phyloP scores from a whole-genome alignment of 2,797 vertebrate genomes.

The Gadopsis marmoratus region DNA sequence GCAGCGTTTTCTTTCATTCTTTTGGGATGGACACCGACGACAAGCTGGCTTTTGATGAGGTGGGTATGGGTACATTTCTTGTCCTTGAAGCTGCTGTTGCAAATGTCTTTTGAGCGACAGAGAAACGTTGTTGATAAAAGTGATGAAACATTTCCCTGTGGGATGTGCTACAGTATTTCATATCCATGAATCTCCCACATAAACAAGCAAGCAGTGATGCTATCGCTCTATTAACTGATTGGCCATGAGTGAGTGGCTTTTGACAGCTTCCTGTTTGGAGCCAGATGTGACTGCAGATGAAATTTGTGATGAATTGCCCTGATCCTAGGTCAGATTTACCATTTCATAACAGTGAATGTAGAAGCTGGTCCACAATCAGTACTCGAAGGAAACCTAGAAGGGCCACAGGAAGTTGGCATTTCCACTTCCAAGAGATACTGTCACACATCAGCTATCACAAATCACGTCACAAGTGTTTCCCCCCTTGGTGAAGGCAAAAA shows the following conservation, averaged over 20 bases:
- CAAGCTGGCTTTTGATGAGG: conserved; percentile 51
- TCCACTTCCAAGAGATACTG: conserved; percentile 24
- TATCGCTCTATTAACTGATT: conserved; percentile 39
- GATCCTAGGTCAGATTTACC: conserved; percentile 14
- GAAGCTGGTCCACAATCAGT: conserved; percentile 6
- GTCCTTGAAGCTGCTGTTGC: conserved; percentile 37
- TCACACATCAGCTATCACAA: conserved; percentile 39
- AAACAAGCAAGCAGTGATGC: conserved; percentile 37
- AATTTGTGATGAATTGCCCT: conserved; percentile 20
- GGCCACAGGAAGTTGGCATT: conserved; percentile 36
- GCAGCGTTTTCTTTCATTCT: conserved; percentile 21
- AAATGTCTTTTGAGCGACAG: conserved; percentile 23
- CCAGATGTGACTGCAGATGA: conserved; percentile 24
- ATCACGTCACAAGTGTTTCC: conserved; percentile 35
- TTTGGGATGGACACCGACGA: conserved; percentile 18
- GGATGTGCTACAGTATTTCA: conserved; percentile 23
- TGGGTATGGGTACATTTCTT: conserved; percentile 18
- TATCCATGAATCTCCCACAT: conserved; percentile 33
- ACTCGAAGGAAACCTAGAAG: conserved; percentile 22
- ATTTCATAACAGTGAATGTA: conserved; percentile 9
- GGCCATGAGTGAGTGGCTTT: conserved; percentile 49
- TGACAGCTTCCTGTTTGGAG: conserved; percentile 48
- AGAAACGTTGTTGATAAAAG: conserved; percentile 34
- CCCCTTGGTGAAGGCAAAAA: conserved; percentile 3
- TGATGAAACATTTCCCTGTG: conserved; percentile 48